Evolutionary conservation across 2,113 vertebrate genomes (phyloP), one percentile per base, ranked within the genome.

Genomic region (Rhinopithecus roxellana): DNA sequence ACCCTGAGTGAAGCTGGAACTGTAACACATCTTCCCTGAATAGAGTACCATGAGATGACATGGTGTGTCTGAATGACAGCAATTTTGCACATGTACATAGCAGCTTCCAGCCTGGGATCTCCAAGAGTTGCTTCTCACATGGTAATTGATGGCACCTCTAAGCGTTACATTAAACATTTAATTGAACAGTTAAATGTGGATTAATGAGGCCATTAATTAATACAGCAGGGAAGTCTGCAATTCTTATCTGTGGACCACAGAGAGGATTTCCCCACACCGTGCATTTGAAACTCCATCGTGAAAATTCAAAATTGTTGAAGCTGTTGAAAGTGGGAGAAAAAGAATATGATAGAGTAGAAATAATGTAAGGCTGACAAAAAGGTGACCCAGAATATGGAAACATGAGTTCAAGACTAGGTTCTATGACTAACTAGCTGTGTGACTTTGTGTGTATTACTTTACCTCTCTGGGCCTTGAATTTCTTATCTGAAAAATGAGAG

Each of bases 91-190:
- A 25, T 93, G 96, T 96, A 94, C 97, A 43, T 93, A 94, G 94
- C 93, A 89, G 90, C 93, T 97, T 97, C 93, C 70, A 97, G 85
- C 78, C 95, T 97, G 78, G 94, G 93, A 94, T 94, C 94, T 98
- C 97, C 69, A 97, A 98, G 97, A 98, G 93, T 93, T 97, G 90
- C 92, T 96, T 96, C 57, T 13, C 94, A 95, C 97, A 52, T 89
- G 93, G 93, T 98, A 98, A 98, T 98, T 98, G 97, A 98, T 98
- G 98, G 88, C 91, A 98, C 97, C 97, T 98, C 97, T 98, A 98
- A 98, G 96, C 84, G 45, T 98, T 98, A 98, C 97, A 98, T 98
- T 98, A 98, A 98, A 98, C 98, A 98, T 98, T 98, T 98, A 98
- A 98, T 98, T 98, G 97, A 97, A 98, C 97, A 97, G 98, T 98